Evolutionary conservation across 1,140 invertebrate species (phyloP).

Genomic region (Drosophila santomea): DNA sequence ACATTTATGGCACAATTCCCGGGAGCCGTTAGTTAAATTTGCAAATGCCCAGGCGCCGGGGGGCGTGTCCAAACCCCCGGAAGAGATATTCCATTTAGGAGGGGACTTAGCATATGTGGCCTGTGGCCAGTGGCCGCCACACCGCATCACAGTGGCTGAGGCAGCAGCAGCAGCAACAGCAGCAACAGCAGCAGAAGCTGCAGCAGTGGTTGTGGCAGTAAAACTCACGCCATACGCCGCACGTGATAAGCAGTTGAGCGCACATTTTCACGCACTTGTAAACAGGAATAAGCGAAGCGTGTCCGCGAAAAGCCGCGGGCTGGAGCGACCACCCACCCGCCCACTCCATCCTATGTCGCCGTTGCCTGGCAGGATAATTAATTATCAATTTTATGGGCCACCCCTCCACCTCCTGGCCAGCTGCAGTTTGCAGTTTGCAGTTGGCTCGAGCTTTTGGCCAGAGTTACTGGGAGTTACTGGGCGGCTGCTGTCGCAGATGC

Average conservation of each 20-base stretch:
- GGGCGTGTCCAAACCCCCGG: constrained; percentile 20
- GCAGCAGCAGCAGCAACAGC: not conserved
- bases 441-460: constrained; percentile 38
- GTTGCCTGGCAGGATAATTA: constrained; percentile 67
- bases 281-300: constrained; percentile 78
- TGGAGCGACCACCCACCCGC: not conserved
- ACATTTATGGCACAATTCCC: constrained; percentile 30
- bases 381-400: constrained; percentile 76
- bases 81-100: constrained; percentile 46
- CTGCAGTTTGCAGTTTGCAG: constrained; percentile 19
- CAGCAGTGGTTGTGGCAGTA: constrained; percentile 51
- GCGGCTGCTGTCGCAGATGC: constrained; percentile 21
- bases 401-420: not conserved
- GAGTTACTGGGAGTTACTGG: constrained; percentile 16
- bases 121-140: constrained; percentile 62
- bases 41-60: constrained; percentile 32
- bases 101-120: constrained; percentile 59
- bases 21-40: constrained; percentile 38
- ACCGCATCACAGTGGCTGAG: not conserved
- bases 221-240: constrained; percentile 67
- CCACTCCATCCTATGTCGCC: constrained; percentile 5
- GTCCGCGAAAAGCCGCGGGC: constrained; percentile 67
- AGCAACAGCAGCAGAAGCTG: constrained; percentile 2
- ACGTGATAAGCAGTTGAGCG: constrained; percentile 81
- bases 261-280: constrained; percentile 81